Percentiles rank a stretch among this genome's conserved stretches.
Conservation (phyloP, 2,888 invertebrate genomes). For the Idaea biselata region DNA sequence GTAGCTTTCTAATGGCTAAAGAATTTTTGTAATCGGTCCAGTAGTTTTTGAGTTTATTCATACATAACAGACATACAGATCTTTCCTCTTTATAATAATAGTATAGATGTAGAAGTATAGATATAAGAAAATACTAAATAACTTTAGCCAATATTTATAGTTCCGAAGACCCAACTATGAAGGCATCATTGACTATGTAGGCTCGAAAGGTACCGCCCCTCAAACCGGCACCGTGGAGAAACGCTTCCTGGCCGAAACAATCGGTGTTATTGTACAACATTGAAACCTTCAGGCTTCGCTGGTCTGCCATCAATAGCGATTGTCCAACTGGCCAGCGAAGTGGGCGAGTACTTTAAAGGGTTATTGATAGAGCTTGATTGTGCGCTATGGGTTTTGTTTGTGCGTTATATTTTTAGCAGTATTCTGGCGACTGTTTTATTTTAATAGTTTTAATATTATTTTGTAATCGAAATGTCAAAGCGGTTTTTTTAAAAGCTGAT, state of each 20-base stretch:
- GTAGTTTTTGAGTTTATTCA: no score
- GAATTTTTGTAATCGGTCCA: no score
- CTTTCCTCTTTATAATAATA: no score
- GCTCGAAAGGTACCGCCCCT: neutral
- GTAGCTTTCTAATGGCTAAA: no score
- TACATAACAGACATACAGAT: no score
- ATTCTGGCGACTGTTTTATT: no score
- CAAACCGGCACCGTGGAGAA: slow-evolving; percentile 57
- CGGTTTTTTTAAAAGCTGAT: no score
- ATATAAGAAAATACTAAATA: neutral
- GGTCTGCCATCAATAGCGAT: slow-evolving; percentile 70
- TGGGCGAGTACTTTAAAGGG: slow-evolving; percentile 29
- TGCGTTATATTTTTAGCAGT: neutral
- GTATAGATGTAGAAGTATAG: no score
- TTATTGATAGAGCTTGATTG: slow-evolving; percentile 18
- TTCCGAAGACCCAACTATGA: neutral
- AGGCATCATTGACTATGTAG: neutral
- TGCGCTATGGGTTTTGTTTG: neutral
- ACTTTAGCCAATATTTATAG: neutral
- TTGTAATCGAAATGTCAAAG: neutral
- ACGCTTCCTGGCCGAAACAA: slow-evolving; percentile 73
- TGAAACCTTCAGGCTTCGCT: slow-evolving; percentile 76
- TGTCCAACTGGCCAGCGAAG: slow-evolving; percentile 54
- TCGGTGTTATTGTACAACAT: slow-evolving; percentile 62
- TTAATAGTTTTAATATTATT: neutral